Base-by-base conservation (phyloP, 2,888 invertebrate species). In the Cerceris rybyensis region DNA sequence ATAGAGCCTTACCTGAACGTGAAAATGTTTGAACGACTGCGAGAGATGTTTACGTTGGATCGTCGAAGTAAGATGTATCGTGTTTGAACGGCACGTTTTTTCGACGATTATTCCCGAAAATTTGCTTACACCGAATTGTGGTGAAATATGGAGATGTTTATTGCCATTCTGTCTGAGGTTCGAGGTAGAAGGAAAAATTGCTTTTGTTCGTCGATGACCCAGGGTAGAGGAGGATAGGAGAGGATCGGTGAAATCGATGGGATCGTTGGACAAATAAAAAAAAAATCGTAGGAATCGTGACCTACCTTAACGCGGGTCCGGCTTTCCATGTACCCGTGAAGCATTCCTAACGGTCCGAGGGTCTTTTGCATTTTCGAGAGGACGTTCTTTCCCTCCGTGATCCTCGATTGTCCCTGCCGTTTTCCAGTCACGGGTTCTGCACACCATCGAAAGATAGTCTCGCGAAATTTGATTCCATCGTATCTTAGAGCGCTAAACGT, bases 241-340 rank as follows among this genome's bases (percentile, higher is more conserved):
- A 28, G 28, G 28, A 28, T 28, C 28, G 28, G 28, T 28, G 28
- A 4, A 28, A 50, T 50, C 6, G n/a, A 11, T 50, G n/a, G 50
- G 50, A n/a, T 11, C 8, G n/a, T 50, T 6, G 50, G n/a, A 7
- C 55, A 7, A 17, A 0, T 55, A 1, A 7, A 17, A 0, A 39
- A n/a, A 5, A 46, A 16, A 61, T 41, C 6, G 41, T n/a, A n/a
- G 16, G 11, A 46, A 17, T 49, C 58, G 39, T 49, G 58, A 81
- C 84, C 91, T 93, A 96, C 96, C 95, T 95, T 96, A 28, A 96
- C 93, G 88, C 94, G 93, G 0, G 94, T 92, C 79, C 94, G 93
- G 61, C 93, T 92, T 80, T 95, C 95, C 87, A 95, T 94, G 86
- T 94, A 96, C 16, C 94, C 93, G 80, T 93, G 94, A 13, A 97